Conservation (phyloP, 1,140 invertebrate genomes). For the Drosophila ficusphila region DNA sequence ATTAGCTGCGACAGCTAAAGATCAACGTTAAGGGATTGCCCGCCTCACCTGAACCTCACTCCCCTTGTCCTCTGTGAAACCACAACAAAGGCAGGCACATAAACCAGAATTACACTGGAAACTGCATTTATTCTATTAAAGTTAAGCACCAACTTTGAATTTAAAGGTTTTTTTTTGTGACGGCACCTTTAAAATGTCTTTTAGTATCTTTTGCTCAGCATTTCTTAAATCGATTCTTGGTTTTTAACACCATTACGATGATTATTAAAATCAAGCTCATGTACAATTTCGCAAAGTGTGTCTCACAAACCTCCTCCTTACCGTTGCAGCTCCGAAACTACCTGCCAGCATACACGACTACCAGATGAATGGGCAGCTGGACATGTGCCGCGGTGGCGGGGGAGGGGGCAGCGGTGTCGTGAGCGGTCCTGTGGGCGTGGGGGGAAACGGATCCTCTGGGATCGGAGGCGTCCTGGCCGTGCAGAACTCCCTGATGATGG, state of each 20-base stretch:
- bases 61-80: constrained; percentile 27
- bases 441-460: constrained; percentile 34
- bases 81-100: constrained; percentile 47
- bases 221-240: no score
- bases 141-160: neutral
- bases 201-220: no score
- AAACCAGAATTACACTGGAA: constrained; percentile 3
- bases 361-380: constrained; percentile 79
- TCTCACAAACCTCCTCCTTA: constrained; percentile 8
- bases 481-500: constrained; percentile 85
- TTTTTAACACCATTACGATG: no score
- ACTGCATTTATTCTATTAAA: neutral
- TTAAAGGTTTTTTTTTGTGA: no score
- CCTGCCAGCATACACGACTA: constrained; percentile 86
- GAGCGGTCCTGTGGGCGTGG: constrained; percentile 17
- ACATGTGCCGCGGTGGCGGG: constrained; percentile 72
- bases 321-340: constrained; percentile 87
- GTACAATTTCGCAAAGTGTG: constrained; percentile 7
- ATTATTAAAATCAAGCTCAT: no score
- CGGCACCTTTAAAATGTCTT: no score
- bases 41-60: constrained; percentile 27
- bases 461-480: constrained; percentile 46
- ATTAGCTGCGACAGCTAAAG: constrained; percentile 83
- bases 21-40: constrained; percentile 75
- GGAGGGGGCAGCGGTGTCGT: constrained; percentile 28